Evolutionary conservation across 2,797 vertebrate species (phyloP), one percentile per base, ranked within the genome.

Genomic region (Neopelma chrysocephalum): DNA sequence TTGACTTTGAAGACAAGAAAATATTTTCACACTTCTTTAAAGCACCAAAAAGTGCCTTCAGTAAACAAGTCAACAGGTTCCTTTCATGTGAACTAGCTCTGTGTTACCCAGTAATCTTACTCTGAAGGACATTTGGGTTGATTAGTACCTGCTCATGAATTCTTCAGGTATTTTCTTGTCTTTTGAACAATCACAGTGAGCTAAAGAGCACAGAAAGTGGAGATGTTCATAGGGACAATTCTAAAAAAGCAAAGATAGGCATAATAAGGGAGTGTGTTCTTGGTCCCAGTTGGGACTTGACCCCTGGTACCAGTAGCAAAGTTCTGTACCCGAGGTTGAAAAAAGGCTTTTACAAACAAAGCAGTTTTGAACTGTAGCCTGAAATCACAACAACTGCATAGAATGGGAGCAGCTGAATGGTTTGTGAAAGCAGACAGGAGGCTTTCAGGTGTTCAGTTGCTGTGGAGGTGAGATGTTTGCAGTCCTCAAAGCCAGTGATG

Each of bases 1-100:
- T 90, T 97, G 93, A 85, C 86, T 91, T 96, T 87, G 94, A 96
- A 95, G 95, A 96, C 93, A 95, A 89, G 94, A 89, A 96, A 95
- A 80, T 95, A 93, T 78, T 94, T 86, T 87, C 92, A 69, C 27
- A 3, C 61, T 80, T 82, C 78, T 71, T 69, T 72, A 78, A 92
- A 94, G 81, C 88, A 89, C 81, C 75, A 75, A 81, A 69, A 26
- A 90, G 57, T 91, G 69, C 90, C 84, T 95, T 95, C 88, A 82
- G 78, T 87, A 68, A 87, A 61, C 45, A 65, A 93, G 53, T 89
- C 88, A 57, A 47, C 92, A 91, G 54, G 43, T 87, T 95, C 75
- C 75, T 94, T 83, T 96, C 57, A 25, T 21, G 36, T 78, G 87
- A 90, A 85, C 81, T 36, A 65, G 60, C 65, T 70, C n/a, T 69